Conservation (phyloP, 2,797 vertebrate species). For the Gobionotothen gibberifrons region DNA sequence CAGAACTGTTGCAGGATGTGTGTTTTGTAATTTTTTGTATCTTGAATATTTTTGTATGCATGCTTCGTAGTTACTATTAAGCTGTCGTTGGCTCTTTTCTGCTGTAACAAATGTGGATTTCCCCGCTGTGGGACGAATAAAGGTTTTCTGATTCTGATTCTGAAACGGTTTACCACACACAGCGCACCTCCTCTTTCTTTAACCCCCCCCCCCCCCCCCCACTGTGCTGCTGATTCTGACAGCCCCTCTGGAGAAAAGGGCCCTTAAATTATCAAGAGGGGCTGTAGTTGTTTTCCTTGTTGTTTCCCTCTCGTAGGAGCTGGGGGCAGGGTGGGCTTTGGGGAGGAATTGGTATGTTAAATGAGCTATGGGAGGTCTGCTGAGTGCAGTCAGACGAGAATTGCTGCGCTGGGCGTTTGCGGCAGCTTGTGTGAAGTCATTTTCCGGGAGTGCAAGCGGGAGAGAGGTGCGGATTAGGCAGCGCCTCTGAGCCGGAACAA, state of each 20-base stretch:
- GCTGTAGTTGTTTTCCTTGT: constrained; percentile 79
- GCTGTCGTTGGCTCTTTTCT: too few relatives aligned
- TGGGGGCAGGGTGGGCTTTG: constrained; percentile 52
- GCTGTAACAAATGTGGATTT: too few relatives aligned
- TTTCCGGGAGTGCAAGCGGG: constrained; percentile 84
- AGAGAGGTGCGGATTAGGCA: constrained; percentile 87
- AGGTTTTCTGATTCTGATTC: too few relatives aligned
- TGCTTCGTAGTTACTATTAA: too few relatives aligned
- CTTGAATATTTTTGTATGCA: too few relatives aligned
- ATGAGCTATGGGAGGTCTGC: constrained; percentile 84
- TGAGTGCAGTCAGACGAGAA: constrained; percentile 82
- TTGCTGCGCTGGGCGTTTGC: constrained; percentile 83
- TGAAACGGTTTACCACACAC: background rate
- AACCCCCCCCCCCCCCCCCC: constrained; percentile 33
- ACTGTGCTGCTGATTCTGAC: constrained; percentile 62
- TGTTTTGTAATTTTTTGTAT: too few relatives aligned
- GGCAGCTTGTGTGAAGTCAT: constrained; percentile 85
- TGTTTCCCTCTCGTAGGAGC: constrained; percentile 63
- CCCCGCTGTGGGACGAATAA: too few relatives aligned
- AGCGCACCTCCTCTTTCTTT: too few relatives aligned
- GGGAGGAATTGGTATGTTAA: constrained; percentile 82
- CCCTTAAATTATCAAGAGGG: constrained; percentile 79
- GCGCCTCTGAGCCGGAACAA: constrained; percentile 87
- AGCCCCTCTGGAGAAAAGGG: constrained; percentile 72
- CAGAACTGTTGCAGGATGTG: too few relatives aligned